phyloP scores from a whole-genome alignment of 37 sponge, comb jelly and placozoan species.

The Haliclona indistincta region DNA sequence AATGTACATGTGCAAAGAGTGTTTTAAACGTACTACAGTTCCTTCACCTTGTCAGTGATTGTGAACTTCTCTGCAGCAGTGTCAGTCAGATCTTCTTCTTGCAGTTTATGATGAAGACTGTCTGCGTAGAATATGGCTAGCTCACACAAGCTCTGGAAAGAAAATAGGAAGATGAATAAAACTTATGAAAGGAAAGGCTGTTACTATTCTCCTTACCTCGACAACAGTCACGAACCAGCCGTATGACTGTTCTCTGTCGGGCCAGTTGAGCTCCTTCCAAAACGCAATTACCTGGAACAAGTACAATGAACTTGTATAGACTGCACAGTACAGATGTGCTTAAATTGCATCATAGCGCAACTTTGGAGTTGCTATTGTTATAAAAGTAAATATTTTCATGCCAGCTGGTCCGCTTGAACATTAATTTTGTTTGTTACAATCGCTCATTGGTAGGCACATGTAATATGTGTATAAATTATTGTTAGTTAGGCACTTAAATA shows the following conservation, averaged over 20 bases:
- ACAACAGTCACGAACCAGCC: constrained; percentile 7
- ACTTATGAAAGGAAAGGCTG: too few relatives aligned
- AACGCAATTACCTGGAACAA: constrained; percentile 1
- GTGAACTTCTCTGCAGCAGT: not conserved
- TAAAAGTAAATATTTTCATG: too few relatives aligned
- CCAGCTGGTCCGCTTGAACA: too few relatives aligned
- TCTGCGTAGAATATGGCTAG: not conserved
- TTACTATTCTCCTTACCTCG: not conserved
- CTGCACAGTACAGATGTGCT: too few relatives aligned
- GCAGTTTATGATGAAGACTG: not conserved
- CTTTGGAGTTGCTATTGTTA: too few relatives aligned
- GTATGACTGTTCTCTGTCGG: constrained; percentile 29
- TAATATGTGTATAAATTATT: too few relatives aligned
- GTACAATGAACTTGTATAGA: not conserved
- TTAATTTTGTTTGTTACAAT: too few relatives aligned
- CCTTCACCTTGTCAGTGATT: constrained; percentile 4
- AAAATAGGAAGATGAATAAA: too few relatives aligned
- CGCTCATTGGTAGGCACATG: too few relatives aligned
- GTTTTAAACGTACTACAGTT: too few relatives aligned
- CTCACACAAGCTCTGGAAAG: constrained; percentile 1
- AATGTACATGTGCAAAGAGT: not conserved
- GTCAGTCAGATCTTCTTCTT: not conserved
- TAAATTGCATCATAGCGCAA: too few relatives aligned
- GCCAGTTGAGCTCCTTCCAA: constrained; percentile 50
- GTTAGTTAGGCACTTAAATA: too few relatives aligned